Evolutionary conservation across 2,113 vertebrate genomes (phyloP).

Genomic region (Camelus bactrianus): DNA sequence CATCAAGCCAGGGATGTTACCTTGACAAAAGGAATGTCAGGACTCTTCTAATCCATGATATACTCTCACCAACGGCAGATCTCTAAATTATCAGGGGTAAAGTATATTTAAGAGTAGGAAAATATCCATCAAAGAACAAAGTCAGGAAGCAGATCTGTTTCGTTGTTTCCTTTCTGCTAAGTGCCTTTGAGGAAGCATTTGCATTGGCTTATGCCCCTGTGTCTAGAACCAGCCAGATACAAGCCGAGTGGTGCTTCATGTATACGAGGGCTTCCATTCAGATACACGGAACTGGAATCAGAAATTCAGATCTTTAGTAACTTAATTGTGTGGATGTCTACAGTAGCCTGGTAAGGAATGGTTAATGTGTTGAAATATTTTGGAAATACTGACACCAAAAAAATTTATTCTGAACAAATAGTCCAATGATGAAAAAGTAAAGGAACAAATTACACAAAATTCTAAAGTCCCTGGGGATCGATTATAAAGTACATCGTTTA

Average conservation of each 20-base stretch:
- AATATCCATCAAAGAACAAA: slow-evolving; percentile 78
- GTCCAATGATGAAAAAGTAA: neutral
- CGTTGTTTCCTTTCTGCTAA: slow-evolving; percentile 57
- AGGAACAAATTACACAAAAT: neutral
- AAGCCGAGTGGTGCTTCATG: neutral
- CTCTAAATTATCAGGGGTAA: slow-evolving; percentile 69
- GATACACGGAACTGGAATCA: neutral
- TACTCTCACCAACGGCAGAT: slow-evolving; percentile 64
- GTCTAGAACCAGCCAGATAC: neutral
- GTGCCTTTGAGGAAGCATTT: slow-evolving; percentile 72
- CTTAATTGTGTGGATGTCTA: neutral
- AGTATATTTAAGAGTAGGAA: slow-evolving; percentile 75
- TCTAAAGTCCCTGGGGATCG: neutral
- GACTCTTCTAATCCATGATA: neutral
- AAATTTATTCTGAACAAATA: neutral
- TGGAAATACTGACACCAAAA: neutral
- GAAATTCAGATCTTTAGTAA: no score
- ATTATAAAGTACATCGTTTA: neutral
- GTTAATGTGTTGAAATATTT: neutral
- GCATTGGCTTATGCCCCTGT: neutral
- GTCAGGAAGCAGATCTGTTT: slow-evolving; percentile 69
- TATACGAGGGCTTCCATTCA: neutral
- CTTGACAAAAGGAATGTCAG: slow-evolving; percentile 58
- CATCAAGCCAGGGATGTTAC: slow-evolving; percentile 61
- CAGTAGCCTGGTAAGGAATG: neutral